These are phyloP conservation scores for Apodemus agrarius DNA, from an alignment of 2,797 vertebrate genomes.

Conservation along the genomic window DNA sequence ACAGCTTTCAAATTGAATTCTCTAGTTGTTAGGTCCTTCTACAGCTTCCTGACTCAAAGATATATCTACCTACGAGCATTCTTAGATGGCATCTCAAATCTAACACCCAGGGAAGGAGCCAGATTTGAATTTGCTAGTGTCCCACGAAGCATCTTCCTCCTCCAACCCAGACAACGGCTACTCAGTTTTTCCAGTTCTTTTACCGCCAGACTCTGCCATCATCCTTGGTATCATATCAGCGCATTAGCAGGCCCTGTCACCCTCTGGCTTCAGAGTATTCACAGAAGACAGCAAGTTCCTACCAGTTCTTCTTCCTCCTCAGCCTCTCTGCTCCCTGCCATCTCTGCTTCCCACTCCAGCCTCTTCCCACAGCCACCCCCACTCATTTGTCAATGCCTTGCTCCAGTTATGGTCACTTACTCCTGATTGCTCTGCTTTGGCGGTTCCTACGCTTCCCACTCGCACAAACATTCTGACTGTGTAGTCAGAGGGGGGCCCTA, in stretches of 20 bases:
- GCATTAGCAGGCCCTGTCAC: background rate
- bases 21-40: background rate
- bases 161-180: background rate
- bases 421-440: background rate
- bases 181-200: conserved; percentile 15
- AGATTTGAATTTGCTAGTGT: conserved; percentile 16
- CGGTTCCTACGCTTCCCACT: background rate
- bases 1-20: conserved; percentile 62
- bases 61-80: background rate
- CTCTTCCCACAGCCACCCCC: background rate
- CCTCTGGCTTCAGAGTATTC: background rate
- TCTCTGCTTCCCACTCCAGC: background rate
- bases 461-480: background rate
- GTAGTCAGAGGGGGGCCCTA: background rate
- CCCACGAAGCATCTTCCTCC: background rate
- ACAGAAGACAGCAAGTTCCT: background rate
- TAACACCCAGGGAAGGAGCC: background rate
- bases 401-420: background rate
- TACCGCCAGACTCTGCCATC: background rate
- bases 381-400: background rate
- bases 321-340: background rate
- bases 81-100: background rate
- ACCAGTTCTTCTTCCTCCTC: too few species aligned
- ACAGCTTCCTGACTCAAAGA: conserved; percentile 16
- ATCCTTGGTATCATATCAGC: background rate